Percentiles rank a stretch among this genome's conserved stretches.
Evolutionary conservation across 2,888 invertebrate genomes (phyloP).

Genomic region (Mystacides longicornis): DNA sequence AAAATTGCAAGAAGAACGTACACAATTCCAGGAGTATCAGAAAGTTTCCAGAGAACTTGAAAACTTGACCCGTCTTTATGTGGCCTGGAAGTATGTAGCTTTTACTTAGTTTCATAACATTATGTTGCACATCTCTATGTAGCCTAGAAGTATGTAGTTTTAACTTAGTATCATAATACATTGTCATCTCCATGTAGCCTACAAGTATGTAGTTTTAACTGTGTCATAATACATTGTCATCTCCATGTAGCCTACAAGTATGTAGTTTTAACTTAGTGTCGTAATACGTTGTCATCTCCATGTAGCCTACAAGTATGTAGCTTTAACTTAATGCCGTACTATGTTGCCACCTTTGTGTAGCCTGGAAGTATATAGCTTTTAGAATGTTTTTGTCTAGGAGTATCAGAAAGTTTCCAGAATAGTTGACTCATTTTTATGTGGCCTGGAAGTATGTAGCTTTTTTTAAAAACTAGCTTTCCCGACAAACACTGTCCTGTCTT

Average conservation of each 20-base stretch:
- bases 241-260: neutral
- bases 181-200: slow-evolving; percentile 68
- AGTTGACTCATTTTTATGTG: slow-evolving; percentile 53
- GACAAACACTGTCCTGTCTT: too few relatives aligned
- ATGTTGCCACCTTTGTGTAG: neutral
- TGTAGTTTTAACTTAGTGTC: neutral
- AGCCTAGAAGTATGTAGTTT: neutral
- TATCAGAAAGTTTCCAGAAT: neutral
- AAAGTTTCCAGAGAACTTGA: slow-evolving; percentile 79
- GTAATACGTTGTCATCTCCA: slow-evolving; percentile 51
- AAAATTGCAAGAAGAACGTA: slow-evolving; percentile 76
- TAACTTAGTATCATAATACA: neutral
- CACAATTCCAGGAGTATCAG: slow-evolving; percentile 81
- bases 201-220: slow-evolving; percentile 50
- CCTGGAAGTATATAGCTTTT: neutral
- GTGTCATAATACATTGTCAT: neutral
- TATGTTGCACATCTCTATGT: neutral
- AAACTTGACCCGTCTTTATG: slow-evolving; percentile 64
- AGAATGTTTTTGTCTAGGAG: neutral
- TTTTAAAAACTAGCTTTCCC: too few relatives aligned
- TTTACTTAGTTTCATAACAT: neutral
- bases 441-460: slow-evolving; percentile 63
- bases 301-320: slow-evolving; percentile 63
- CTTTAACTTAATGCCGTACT: neutral
- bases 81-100: slow-evolving; percentile 62